Base-by-base conservation (phyloP, 1,140 invertebrate genomes). In the Drosophila lini region DNA sequence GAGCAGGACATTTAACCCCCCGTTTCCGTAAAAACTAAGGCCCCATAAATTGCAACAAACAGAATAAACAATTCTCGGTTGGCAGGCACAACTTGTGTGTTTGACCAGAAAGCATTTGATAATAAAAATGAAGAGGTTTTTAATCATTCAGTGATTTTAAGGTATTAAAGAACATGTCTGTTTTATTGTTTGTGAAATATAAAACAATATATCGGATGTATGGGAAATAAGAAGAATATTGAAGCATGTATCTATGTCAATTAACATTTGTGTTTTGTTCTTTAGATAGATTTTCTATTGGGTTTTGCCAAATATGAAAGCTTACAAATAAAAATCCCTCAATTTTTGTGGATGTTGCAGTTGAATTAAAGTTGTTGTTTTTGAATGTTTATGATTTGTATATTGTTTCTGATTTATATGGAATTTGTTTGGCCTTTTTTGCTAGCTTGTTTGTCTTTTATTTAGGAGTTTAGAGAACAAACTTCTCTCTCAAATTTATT, bases 1-100 rank as follows among this genome's bases (percentile, higher is more conserved):
- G 40, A 52, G 64, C 48, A 73, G 53, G 55, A 41, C 80, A 74
- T 81, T 76, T 81, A 65, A 63, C 32, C 60, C 3, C 4, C 25
- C 74, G 67, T 67, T 65, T 53, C 61, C 60, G 45, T 34, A 25
- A 15, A 57, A 48, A 38, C 16, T 40, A 32, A n/a, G 9, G 25
- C 9, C 15, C 65, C 15, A 41, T 58, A 48, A 57, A 48, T 58
- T 70, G 28, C 34, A 22, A 25, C 22, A 41, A 50, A 31, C 19
- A 36, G 22, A 40, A 67, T 34, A 68, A 68, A 53, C 45, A 69
- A 67, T 68, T 36, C 19, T 52, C 19, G 7, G 38, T 22, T 61
- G 38, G 47, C 47, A 44, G 16, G 3, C 10, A 28, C 31, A 53
- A 69, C 31, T 67, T 31, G n/a, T 36, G n/a, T 50, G 42, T 31